Percentiles rank a stretch among this genome's conserved stretches.
phyloP scores from a whole-genome alignment of 2,113 vertebrate genomes.

The Callaeas wilsoni region DNA sequence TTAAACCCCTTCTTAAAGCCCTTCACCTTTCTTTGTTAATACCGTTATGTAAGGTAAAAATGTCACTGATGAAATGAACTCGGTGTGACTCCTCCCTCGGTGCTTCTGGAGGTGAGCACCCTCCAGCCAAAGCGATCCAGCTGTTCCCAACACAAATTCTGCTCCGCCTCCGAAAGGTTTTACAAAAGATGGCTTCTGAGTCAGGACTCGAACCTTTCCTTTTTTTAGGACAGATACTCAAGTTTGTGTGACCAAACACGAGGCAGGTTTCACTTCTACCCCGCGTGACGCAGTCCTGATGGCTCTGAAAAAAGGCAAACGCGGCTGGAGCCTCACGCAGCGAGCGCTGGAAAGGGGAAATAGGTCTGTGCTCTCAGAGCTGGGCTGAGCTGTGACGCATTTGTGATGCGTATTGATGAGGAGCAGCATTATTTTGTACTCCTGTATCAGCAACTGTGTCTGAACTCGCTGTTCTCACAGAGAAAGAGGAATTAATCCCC shows the following conservation, averaged over 20 bases:
- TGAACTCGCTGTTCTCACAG: background rate
- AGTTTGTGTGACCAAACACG: background rate
- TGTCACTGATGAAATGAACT: background rate
- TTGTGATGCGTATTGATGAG: background rate
- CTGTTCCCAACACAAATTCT: background rate
- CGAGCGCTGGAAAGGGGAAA: slow-evolving; percentile 1
- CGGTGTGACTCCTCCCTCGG: background rate
- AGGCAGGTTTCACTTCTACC: background rate
- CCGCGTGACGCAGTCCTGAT: background rate
- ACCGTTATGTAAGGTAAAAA: slow-evolving; percentile 14
- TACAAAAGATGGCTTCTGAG: background rate
- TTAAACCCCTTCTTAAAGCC: slow-evolving; percentile 37
- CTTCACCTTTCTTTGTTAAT: slow-evolving; percentile 31
- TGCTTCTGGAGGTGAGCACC: background rate
- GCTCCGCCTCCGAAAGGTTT: background rate
- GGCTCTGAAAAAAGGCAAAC: background rate
- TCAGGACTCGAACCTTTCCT: background rate
- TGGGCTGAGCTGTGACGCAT: background rate
- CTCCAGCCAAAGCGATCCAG: background rate
- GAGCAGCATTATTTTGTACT: background rate
- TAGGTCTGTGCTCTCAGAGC: background rate
- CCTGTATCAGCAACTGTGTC: background rate
- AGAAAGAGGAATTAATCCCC: background rate
- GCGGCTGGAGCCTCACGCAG: fast-evolving
- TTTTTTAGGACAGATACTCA: background rate